Conservation (phyloP, 2,888 invertebrate species). For the Pseudanteris insignis region DNA sequence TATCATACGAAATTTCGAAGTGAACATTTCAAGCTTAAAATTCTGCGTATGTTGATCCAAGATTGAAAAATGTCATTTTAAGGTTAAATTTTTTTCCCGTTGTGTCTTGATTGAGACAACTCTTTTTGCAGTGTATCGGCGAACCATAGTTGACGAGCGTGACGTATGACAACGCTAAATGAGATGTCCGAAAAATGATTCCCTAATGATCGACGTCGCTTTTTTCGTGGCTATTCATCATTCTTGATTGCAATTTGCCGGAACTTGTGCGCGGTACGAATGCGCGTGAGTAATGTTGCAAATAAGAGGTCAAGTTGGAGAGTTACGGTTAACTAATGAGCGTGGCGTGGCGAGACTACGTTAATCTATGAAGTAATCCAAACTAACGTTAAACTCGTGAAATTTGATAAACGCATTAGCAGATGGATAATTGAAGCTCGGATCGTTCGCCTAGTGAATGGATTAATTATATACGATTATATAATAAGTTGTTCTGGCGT, state of each 20-base stretch:
- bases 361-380: conserved; percentile 57
- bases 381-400: conserved; percentile 48
- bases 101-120: too few species aligned
- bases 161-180: too few species aligned
- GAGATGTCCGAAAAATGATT: conserved; percentile 12
- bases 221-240: conserved; percentile 34
- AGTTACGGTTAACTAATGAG: conserved; percentile 55
- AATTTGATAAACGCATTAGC: conserved; percentile 59
- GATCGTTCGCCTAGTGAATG: conserved; percentile 52
- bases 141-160: too few species aligned
- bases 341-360: conserved; percentile 51
- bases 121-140: too few species aligned
- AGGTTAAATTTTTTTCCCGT: too few species aligned
- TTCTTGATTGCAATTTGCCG: conserved; percentile 24
- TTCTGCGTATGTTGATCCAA: too few species aligned
- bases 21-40: too few species aligned
- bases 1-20: too few species aligned
- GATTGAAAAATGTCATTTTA: too few species aligned
- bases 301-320: conserved; percentile 49
- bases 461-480: conserved; percentile 59
- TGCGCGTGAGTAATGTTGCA: conserved; percentile 47
- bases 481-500: conserved; percentile 39
- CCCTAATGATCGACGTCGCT: conserved; percentile 14
- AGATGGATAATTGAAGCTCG: conserved; percentile 56
- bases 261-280: conserved; percentile 6